These are phyloP conservation scores for Eilema griseolum DNA, from an alignment of 2,888 invertebrate species.

Conservation along the genomic window DNA sequence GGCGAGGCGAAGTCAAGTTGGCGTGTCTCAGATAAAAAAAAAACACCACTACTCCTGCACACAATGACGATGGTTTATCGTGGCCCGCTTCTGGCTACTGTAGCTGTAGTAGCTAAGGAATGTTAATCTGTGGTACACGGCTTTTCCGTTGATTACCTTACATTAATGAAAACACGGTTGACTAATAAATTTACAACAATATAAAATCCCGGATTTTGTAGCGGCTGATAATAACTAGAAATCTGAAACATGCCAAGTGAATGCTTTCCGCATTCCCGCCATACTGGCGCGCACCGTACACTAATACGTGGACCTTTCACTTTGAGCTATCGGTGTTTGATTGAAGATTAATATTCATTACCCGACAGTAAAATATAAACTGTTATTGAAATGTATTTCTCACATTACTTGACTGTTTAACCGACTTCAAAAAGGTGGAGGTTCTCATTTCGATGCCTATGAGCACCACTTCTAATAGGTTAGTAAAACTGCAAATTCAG, in stretches of 20 bases:
- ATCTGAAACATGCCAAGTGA: constrained; percentile 46
- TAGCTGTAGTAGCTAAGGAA: too few species aligned
- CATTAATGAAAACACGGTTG: not conserved
- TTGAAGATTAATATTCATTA: constrained; percentile 51
- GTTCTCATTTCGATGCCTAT: too few species aligned
- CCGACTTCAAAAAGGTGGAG: too few species aligned
- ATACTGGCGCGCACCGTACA: constrained; percentile 34
- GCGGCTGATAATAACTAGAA: constrained; percentile 26
- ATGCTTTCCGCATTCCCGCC: constrained; percentile 53
- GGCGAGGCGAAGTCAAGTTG: too few species aligned
- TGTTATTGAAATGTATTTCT: not conserved
- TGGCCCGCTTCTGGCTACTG: too few species aligned
- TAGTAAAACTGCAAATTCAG: too few species aligned
- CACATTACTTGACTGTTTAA: not conserved
- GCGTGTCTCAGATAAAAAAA: too few species aligned
- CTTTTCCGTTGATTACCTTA: not conserved
- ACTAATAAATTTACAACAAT: not conserved
- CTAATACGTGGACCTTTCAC: constrained; percentile 57
- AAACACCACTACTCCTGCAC: too few species aligned
- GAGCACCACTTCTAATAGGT: too few species aligned
- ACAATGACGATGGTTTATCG: too few species aligned
- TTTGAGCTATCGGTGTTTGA: constrained; percentile 47
- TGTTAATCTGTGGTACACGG: too few species aligned
- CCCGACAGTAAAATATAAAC: constrained; percentile 14
- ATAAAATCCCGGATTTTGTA: constrained; percentile 40